Evolutionary conservation across 1,140 invertebrate genomes (phyloP).

Genomic region (Samia ricini): DNA sequence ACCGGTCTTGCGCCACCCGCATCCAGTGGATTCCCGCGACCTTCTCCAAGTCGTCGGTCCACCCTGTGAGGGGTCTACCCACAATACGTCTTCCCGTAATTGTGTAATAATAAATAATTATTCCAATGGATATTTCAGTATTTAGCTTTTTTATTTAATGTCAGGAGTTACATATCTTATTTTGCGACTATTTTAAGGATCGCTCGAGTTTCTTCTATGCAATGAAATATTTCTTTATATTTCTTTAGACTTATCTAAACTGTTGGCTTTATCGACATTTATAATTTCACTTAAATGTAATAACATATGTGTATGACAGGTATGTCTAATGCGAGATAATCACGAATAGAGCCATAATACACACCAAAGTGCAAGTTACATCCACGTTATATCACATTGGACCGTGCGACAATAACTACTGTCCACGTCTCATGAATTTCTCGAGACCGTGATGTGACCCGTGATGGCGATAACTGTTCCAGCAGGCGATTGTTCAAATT

Average conservation of each 20-base stretch:
- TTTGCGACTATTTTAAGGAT: too few species aligned
- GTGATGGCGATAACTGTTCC: constrained; percentile 4
- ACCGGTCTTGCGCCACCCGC: too few species aligned
- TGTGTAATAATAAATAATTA: too few species aligned
- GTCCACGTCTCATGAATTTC: constrained; percentile 44
- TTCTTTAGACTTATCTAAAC: background rate
- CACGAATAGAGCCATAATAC: constrained; percentile 8
- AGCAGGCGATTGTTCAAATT: constrained; percentile 10
- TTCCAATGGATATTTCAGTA: too few species aligned
- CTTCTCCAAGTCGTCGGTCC: too few species aligned
- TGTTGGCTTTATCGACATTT: background rate
- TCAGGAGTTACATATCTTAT: too few species aligned
- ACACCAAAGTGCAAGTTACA: constrained; percentile 20
- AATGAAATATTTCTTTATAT: too few species aligned
- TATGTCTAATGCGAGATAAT: constrained; percentile 6
- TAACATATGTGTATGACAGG: background rate
- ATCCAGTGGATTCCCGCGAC: too few species aligned
- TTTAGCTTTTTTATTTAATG: too few species aligned
- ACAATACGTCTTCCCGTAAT: too few species aligned
- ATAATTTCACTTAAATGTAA: background rate
- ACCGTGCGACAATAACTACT: constrained; percentile 42
- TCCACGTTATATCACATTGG: constrained; percentile 34
- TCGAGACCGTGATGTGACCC: constrained; percentile 5
- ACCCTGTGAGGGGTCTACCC: too few species aligned
- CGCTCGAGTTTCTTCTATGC: too few species aligned